Base-by-base conservation (phyloP, 2,797 vertebrate genomes). In the Acomys russatus region DNA sequence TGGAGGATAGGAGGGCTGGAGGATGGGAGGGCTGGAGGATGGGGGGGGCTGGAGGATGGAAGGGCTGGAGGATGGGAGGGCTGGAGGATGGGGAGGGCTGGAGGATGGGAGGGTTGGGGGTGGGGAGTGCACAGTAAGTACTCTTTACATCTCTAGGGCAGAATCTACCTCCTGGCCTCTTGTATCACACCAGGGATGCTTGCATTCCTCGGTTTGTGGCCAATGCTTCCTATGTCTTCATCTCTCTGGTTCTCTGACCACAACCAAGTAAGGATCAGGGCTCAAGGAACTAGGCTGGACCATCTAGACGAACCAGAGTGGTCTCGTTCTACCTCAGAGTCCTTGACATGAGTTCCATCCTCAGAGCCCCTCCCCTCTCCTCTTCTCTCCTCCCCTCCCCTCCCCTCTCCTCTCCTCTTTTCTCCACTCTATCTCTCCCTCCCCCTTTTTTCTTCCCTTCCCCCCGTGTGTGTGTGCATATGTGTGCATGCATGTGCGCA, bases 381-480 rank as follows among this genome's bases (percentile, higher is more conserved):
- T 38, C 70, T 22, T n/a, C n/a, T 10, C n/a, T 73, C 15, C 20
- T 68, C 1, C 38, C 12, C 77, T n/a, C 77, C n/a, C 15, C 20
- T 68, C 1, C 38, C 12, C 77, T n/a, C 77, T 56, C 1, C n/a
- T 38, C 70, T 22, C 70, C n/a, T 10, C n/a, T 73, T 18, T 22
- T 18, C 20, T 3, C 4, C 18, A 35, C n/a, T 22, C 17, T 20
- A n/a, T 9, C n/a, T 71, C 15, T 3, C 68, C 35, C 70, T 20
- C 17, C 22, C 35, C 8, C 18, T 44, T n/a, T 44, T 44, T 44
- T 44, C 44, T 4, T 17, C 56, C 56, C 11, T 10, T 3, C 38
- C 4, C 23, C 4, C 4, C 4, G 5, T 9, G 15, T 20, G 3
- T 20, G 17, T n/a, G 10, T 4, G 35, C 12, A 4, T 64, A 18